A percentile compares a stretch with the other conserved stretches of the same genome.
phyloP scores from a whole-genome alignment of 2,113 vertebrate species.

The Ciconia boyciana region DNA sequence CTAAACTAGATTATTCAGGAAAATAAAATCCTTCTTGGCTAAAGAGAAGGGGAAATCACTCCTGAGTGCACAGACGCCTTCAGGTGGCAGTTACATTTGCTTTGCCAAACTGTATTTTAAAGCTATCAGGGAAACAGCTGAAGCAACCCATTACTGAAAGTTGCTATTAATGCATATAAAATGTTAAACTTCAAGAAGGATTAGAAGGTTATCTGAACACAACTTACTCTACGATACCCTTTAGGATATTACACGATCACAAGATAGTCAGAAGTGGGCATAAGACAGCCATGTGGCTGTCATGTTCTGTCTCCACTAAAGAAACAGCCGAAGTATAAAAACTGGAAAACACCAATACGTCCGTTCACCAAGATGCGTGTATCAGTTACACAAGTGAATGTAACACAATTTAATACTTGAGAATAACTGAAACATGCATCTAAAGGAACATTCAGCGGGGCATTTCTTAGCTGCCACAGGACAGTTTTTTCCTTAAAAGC shows the following conservation, averaged over 20 bases:
- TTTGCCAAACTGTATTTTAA: neutral
- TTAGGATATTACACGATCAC: neutral
- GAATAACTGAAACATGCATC: neutral
- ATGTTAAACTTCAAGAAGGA: neutral
- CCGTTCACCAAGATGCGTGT: neutral
- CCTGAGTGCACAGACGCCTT: neutral
- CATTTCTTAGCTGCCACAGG: neutral
- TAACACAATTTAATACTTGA: neutral
- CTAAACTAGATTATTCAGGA: neutral
- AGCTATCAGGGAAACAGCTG: neutral
- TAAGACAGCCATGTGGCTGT: neutral
- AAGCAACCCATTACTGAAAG: neutral
- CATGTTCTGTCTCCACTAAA: neutral
- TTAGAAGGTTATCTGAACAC: neutral
- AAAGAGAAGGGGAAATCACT: neutral
- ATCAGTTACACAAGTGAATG: neutral
- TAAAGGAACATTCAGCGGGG: neutral
- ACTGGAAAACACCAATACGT: neutral
- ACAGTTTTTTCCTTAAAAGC: neutral
- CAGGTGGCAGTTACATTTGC: neutral
- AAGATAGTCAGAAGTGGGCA: neutral
- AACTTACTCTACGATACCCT: neutral
- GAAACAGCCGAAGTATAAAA: neutral
- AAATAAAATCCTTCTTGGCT: neutral
- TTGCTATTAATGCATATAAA: neutral